Conservation (phyloP, 2,113 vertebrate genomes). For the Gymnocephalus cernua region DNA sequence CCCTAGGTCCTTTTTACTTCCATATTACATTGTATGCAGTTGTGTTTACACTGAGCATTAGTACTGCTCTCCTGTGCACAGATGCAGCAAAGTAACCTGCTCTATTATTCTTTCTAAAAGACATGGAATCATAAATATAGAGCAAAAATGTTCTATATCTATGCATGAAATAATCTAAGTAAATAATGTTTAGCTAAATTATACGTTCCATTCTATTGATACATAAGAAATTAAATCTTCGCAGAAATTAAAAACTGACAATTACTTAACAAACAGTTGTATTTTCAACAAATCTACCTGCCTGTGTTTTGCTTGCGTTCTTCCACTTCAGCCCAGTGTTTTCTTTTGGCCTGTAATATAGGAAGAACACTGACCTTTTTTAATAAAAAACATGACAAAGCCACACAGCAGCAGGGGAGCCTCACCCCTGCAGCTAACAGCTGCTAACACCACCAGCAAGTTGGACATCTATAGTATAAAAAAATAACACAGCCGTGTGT, state of each 20-base stretch:
- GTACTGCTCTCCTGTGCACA: constrained; percentile 11
- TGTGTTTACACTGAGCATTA: constrained; percentile 45
- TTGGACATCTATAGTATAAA: constrained; percentile 53
- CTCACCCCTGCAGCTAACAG: constrained; percentile 73
- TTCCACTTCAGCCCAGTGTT: constrained; percentile 1
- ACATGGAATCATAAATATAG: too few species aligned
- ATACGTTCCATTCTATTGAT: too few species aligned
- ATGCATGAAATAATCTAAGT: neutral
- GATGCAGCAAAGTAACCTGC: constrained; percentile 3
- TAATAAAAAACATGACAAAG: constrained; percentile 35
- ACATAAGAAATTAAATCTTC: neutral
- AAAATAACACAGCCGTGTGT: constrained; percentile 49
- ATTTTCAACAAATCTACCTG: constrained; percentile 1
- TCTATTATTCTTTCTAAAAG: neutral
- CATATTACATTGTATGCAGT: constrained; percentile 48
- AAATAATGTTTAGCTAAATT: neutral
- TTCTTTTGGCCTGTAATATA: constrained; percentile 26
- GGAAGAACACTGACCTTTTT: constrained; percentile 17
- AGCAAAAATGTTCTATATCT: too few species aligned
- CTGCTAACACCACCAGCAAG: constrained; percentile 61
- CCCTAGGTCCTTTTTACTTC: constrained; percentile 7
- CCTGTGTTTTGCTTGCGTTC: neutral
- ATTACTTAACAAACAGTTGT: neutral
- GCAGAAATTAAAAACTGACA: neutral
- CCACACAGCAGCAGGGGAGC: constrained; percentile 53